Base-by-base conservation (phyloP, 23 tunicate genomes). In the Halocynthia roretzi region DNA sequence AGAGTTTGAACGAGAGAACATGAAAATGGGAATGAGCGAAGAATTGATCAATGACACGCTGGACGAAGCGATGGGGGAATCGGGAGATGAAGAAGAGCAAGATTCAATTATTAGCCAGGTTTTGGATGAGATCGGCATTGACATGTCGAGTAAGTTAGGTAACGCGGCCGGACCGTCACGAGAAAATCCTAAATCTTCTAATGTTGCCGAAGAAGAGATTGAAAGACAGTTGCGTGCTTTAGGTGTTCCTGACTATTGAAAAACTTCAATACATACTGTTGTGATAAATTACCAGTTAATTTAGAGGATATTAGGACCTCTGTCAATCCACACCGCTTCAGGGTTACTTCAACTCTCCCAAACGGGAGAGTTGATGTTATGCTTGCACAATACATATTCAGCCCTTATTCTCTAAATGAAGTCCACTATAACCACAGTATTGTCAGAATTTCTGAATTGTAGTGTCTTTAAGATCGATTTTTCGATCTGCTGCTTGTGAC, bases 21-120 rank as follows among this genome's bases (percentile, higher is more conserved):
- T 84, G 10, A 94, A 94, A 67, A 87, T 94, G 91, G 99, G 89
- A 44, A 88, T 94, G 99, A 84, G 87, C 50, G 95, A 94, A 71
- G 99, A 94, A 76, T 77, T 94, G 99, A 94, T 94, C 14, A 94
- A 94, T 68, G 99, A 94, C 54, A 81, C 95, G 19, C 67, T 94
- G 86, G 99, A 94, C 48, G 78, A 63, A 50, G 83, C 81, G 2
- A 56, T 94, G 5, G 68, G 77, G 77, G 99, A 94, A 54, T 79
- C 90, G 49, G 99, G 99, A 6, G 99, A 94, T 78, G 99, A 94
- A 66, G 99, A 87, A 82, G 99, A 84, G 51, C 89, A 88, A 60
- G 99, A 94, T 74, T 70, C 89, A 19, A 94, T 94, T 75, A 74
- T 94, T 75, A 88, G 75, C 87, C 95, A 94, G 68, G 99, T 94